phyloP scores from a whole-genome alignment of 2,113 vertebrate species.

The Dicentrarchus labrax region DNA sequence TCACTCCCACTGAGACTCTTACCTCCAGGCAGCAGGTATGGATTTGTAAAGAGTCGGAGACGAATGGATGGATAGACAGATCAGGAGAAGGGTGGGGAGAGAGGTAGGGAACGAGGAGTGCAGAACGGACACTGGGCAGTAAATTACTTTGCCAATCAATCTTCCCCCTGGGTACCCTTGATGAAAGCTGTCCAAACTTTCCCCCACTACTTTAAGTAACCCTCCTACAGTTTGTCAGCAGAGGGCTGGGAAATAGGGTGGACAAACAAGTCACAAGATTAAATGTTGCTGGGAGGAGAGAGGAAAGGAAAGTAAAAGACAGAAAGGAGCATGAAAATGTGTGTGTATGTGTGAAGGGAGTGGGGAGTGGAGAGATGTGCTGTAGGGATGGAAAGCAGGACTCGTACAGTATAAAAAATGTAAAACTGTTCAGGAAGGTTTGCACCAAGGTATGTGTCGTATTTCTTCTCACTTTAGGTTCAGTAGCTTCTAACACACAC shows the following conservation, averaged over 20 bases:
- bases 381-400: conserved; percentile 36
- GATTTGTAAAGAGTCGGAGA: conserved; percentile 60
- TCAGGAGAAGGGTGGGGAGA: conserved; percentile 62
- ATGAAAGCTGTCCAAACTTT: conserved; percentile 85
- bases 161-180: conserved; percentile 73
- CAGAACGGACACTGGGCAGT: conserved; percentile 77
- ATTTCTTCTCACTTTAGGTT: conserved; percentile 50
- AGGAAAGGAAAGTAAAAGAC: conserved; percentile 35
- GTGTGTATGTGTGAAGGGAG: conserved; percentile 11
- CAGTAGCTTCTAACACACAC: conserved; percentile 47
- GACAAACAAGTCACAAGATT: conserved; percentile 80
- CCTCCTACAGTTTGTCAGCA: conserved; percentile 81
- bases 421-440: conserved; percentile 46
- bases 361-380: conserved; percentile 35
- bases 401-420: conserved; percentile 17
- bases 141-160: conserved; percentile 89
- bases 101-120: conserved; percentile 47
- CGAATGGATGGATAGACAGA: conserved; percentile 62
- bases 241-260: conserved; percentile 68
- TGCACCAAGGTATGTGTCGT: conserved; percentile 56
- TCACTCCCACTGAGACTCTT: conserved; percentile 55
- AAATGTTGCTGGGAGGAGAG: conserved; percentile 72
- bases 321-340: conserved; percentile 17
- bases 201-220: conserved; percentile 78
- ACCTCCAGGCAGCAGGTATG: conserved; percentile 72